Percentiles rank a stretch among this genome's conserved stretches.
Conservation (phyloP, 2,113 vertebrate genomes). For the Tylochromis polylepis region DNA sequence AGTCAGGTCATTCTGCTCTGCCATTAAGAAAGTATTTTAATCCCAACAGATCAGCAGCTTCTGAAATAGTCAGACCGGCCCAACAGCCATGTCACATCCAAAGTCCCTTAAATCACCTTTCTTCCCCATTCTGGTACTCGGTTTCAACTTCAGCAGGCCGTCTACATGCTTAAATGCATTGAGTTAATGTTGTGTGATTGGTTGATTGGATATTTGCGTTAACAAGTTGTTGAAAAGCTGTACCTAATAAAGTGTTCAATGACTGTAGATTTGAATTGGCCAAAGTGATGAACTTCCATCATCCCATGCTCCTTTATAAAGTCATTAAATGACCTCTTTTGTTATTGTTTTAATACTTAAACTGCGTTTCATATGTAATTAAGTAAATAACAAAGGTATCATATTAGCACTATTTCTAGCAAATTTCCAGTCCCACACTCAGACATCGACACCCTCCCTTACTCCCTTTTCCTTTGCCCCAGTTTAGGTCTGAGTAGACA, state of each 20-base stretch:
- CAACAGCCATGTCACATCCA: not conserved
- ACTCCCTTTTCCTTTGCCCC: not conserved
- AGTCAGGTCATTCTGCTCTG: not conserved
- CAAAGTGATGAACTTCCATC: not conserved
- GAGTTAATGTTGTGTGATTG: not conserved
- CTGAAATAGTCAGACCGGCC: not conserved
- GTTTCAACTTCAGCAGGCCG: not conserved
- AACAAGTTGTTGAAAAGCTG: not conserved
- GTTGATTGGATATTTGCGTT: not conserved
- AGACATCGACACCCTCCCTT: conserved; percentile 2
- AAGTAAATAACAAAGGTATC: not conserved
- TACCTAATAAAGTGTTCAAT: not conserved
- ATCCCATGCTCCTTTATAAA: not conserved
- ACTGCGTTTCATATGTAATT: no score
- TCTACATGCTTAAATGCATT: not conserved
- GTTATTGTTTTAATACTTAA: not conserved
- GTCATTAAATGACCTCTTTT: not conserved
- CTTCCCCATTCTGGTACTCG: not conserved
- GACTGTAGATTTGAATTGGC: not conserved
- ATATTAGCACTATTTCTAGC: not conserved
- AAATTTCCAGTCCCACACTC: not conserved
- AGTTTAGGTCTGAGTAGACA: conserved; percentile 22
- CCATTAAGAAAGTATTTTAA: not conserved
- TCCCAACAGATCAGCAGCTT: no score
- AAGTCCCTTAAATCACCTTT: not conserved